Evolutionary conservation across 2,888 invertebrate species (phyloP).

Genomic region (Scotopteryx bipunctaria): DNA sequence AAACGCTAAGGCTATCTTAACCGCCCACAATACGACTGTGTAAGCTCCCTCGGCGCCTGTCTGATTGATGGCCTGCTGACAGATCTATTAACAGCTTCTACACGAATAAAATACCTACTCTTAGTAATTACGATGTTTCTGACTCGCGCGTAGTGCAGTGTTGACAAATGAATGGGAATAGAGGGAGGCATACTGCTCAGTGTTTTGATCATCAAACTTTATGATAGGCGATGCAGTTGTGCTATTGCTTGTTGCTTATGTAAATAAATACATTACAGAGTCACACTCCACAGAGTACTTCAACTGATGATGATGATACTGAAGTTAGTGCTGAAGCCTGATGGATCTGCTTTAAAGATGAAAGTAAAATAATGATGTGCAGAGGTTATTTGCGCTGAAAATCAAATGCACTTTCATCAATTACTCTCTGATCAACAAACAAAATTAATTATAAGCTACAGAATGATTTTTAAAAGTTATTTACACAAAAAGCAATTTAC

Average conservation of each 20-base stretch:
- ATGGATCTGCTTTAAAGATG: no score
- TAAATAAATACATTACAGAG: no score
- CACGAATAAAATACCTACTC: constrained; percentile 13
- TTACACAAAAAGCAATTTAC: constrained; percentile 18
- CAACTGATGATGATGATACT: no score
- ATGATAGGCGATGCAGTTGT: constrained; percentile 1
- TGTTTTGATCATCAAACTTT: constrained; percentile 11
- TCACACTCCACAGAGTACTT: background rate
- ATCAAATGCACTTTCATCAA: no score
- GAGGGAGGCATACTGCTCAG: background rate
- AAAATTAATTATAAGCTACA: background rate
- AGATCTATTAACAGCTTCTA: constrained; percentile 21
- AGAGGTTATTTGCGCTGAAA: no score
- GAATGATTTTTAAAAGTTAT: background rate
- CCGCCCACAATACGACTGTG: constrained; percentile 18
- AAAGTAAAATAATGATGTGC: no score
- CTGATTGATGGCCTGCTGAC: constrained; percentile 29
- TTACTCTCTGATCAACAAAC: background rate
- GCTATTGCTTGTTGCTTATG: background rate
- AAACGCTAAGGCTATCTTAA: constrained; percentile 21
- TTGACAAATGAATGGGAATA: constrained; percentile 20
- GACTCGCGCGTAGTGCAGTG: constrained; percentile 12
- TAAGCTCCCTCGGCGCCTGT: constrained; percentile 23
- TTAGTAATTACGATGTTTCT: constrained; percentile 18
- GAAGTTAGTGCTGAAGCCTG: no score